Conservation (phyloP, 2,797 vertebrate genomes). For the Sebastes steindachneri region DNA sequence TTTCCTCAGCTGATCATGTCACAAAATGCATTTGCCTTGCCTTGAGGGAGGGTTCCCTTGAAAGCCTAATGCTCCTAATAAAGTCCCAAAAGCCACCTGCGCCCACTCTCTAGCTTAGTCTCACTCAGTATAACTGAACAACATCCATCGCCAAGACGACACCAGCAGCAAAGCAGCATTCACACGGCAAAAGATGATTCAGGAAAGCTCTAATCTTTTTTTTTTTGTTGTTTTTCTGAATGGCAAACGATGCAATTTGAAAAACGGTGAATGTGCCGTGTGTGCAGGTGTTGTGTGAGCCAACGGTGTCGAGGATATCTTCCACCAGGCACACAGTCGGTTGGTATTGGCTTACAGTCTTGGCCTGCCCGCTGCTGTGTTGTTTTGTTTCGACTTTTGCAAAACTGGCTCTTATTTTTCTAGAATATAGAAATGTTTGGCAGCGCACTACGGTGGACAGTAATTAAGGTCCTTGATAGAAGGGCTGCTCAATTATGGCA, state of each 20-base stretch:
- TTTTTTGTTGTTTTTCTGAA: slow-evolving; percentile 32
- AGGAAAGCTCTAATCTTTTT: slow-evolving; percentile 23
- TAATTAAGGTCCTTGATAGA: not conserved
- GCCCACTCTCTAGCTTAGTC: slow-evolving; percentile 9
- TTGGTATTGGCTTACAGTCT: slow-evolving; percentile 20
- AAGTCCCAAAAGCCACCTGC: slow-evolving; percentile 63
- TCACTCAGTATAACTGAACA: slow-evolving; percentile 36
- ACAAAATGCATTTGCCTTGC: slow-evolving; percentile 32
- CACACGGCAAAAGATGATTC: slow-evolving; percentile 1
- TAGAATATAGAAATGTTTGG: not conserved
- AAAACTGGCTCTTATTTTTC: slow-evolving; percentile 1
- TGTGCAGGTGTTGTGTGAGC: slow-evolving; percentile 22
- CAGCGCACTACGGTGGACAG: not conserved
- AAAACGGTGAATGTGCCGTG: slow-evolving; percentile 8
- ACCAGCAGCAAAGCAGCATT: not conserved
- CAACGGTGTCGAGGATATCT: slow-evolving; percentile 17
- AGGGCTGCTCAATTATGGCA: too few relatives aligned
- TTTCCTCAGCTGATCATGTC: slow-evolving; percentile 48
- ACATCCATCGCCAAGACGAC: slow-evolving; percentile 1
- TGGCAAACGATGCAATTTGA: slow-evolving; percentile 25
- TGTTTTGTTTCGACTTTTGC: slow-evolving; percentile 22
- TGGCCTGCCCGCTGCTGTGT: not conserved
- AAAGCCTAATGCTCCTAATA: slow-evolving; percentile 68
- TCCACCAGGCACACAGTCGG: not conserved
- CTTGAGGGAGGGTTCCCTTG: slow-evolving; percentile 47